phyloP scores from a whole-genome alignment of 1,140 invertebrate genomes.

The Eubasilissa regina region DNA sequence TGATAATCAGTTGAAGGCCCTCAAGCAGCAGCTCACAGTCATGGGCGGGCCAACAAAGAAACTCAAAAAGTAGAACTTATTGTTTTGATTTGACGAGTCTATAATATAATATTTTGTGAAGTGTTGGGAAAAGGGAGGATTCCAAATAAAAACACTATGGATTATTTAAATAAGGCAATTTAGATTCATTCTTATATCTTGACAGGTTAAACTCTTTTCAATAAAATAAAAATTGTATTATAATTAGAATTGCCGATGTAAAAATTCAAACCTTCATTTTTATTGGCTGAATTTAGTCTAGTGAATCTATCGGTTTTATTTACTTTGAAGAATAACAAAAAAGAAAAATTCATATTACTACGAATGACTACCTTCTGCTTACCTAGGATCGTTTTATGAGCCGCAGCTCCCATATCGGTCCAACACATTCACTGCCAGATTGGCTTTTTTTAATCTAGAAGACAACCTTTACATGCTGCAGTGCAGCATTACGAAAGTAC shows the following conservation, averaged over 20 bases:
- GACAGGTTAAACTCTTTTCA: neutral
- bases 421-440: no score
- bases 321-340: no score
- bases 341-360: no score
- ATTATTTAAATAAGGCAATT: no score
- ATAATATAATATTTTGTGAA: neutral
- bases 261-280: neutral
- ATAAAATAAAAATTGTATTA: neutral
- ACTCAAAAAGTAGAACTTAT: constrained; percentile 11
- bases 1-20: constrained; percentile 82
- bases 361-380: no score
- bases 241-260: neutral
- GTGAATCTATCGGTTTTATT: no score
- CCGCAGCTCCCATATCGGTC: no score
- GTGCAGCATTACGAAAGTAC: no score
- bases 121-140: neutral
- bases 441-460: no score
- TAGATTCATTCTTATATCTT: neutral
- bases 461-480: no score
- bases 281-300: neutral
- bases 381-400: no score
- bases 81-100: neutral
- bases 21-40: constrained; percentile 79
- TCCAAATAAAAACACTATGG: neutral
- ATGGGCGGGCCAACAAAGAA: constrained; percentile 68